Conservation (phyloP, 2,888 invertebrate genomes). For the Xestia xanthographa region DNA sequence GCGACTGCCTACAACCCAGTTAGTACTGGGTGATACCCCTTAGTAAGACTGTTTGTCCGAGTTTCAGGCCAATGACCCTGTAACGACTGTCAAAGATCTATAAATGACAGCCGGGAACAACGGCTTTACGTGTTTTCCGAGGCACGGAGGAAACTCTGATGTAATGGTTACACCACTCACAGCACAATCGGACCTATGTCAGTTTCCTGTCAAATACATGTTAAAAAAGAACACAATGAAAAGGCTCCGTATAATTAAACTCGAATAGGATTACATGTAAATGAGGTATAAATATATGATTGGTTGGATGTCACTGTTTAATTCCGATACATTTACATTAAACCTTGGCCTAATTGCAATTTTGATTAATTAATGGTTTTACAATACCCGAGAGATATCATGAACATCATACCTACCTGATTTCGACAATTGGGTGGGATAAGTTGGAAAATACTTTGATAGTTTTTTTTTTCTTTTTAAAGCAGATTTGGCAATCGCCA, state of each 20-base stretch:
- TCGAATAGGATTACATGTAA: background rate
- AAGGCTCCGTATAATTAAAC: background rate
- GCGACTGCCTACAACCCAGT: background rate
- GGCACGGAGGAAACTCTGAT: background rate
- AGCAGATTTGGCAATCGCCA: background rate
- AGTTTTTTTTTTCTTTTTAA: background rate
- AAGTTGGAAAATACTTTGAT: background rate
- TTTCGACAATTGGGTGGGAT: background rate
- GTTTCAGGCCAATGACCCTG: background rate
- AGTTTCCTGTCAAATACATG: background rate
- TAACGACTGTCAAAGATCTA: background rate
- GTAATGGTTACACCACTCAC: background rate
- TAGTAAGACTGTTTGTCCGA: background rate
- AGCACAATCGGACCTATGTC: background rate
- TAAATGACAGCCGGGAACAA: background rate
- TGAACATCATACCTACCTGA: background rate
- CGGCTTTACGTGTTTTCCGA: background rate
- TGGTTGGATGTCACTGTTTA: conserved; percentile 18
- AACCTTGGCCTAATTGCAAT: conserved; percentile 35
- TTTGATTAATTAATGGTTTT: conserved; percentile 9
- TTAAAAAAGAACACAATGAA: background rate
- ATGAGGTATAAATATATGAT: conserved; percentile 18
- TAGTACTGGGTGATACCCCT: background rate
- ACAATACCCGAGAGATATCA: conserved; percentile 8
- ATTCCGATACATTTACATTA: conserved; percentile 26